Conservation (phyloP, 2,113 vertebrate species). For the Nestor notabilis region DNA sequence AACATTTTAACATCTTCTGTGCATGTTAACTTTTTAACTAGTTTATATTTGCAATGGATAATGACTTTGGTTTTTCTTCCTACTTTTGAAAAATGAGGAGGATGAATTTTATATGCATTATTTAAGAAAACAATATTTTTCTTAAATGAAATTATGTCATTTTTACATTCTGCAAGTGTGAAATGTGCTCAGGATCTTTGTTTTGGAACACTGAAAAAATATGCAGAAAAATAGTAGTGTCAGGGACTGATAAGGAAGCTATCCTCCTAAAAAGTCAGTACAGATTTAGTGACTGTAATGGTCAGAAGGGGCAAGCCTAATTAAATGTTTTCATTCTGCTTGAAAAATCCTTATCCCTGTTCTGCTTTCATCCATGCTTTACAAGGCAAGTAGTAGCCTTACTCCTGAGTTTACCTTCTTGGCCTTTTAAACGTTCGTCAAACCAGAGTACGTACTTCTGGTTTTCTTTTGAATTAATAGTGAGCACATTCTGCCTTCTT, state of each 20-base stretch:
- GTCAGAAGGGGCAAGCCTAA: fast-evolving
- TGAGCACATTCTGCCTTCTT: neutral
- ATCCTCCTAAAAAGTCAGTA: neutral
- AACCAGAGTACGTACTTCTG: neutral
- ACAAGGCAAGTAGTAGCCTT: neutral
- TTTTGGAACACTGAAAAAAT: neutral
- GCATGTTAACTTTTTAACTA: neutral
- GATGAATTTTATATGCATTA: neutral
- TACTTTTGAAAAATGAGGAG: neutral
- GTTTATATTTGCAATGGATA: neutral
- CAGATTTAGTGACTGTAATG: neutral
- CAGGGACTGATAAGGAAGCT: neutral
- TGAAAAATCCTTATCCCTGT: neutral
- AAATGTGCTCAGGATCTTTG: neutral
- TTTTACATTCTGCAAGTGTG: neutral
- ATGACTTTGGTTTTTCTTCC: neutral
- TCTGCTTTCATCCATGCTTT: neutral
- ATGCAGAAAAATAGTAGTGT: neutral
- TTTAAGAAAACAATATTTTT: neutral
- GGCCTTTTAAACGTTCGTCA: neutral
- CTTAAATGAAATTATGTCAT: neutral
- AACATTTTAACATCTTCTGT: neutral
- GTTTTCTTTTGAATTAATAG: neutral
- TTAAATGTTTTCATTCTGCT: neutral
- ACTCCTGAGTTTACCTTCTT: neutral